These are phyloP conservation scores for Ophraella communa DNA, from an alignment of 2,888 invertebrate species.

Conservation along the genomic window DNA sequence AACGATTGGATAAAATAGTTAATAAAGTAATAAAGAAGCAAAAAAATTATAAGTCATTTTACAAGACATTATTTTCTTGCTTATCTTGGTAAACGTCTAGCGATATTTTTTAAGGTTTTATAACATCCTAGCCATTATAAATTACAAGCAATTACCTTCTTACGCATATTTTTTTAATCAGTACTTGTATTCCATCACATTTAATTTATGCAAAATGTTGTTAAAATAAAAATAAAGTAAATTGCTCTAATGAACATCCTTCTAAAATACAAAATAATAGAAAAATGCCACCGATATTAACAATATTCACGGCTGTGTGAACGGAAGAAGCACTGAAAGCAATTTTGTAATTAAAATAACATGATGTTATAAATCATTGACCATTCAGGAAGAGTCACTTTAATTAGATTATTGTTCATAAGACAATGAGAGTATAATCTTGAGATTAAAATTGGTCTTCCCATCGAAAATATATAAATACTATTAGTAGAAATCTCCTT, in stretches of 20 bases:
- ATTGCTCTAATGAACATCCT: not conserved
- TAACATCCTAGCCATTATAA: no score
- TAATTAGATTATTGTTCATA: constrained; percentile 17
- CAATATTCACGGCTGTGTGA: constrained; percentile 8
- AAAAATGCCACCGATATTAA: constrained; percentile 4
- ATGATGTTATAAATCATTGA: constrained; percentile 20
- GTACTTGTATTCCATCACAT: not conserved
- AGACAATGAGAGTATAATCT: constrained; percentile 9
- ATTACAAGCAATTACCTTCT: no score
- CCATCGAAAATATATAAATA: constrained; percentile 17
- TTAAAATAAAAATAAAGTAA: not conserved
- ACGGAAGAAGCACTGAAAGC: constrained; percentile 8
- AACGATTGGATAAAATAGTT: no score
- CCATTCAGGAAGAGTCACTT: constrained; percentile 2
- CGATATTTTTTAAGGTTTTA: no score
- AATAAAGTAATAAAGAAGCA: no score
- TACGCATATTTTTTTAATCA: not conserved
- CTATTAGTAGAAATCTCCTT: constrained; percentile 2
- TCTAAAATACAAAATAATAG: not conserved
- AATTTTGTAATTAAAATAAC: constrained; percentile 11
- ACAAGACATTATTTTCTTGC: no score
- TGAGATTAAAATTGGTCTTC: constrained; percentile 6
- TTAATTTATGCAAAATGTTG: not conserved
- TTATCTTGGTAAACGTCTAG: no score
- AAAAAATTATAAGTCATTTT: no score